Evolutionary conservation across 2,888 invertebrate genomes (phyloP), one percentile per base, ranked within the genome.

Genomic region (Dryomyza anilis): DNA sequence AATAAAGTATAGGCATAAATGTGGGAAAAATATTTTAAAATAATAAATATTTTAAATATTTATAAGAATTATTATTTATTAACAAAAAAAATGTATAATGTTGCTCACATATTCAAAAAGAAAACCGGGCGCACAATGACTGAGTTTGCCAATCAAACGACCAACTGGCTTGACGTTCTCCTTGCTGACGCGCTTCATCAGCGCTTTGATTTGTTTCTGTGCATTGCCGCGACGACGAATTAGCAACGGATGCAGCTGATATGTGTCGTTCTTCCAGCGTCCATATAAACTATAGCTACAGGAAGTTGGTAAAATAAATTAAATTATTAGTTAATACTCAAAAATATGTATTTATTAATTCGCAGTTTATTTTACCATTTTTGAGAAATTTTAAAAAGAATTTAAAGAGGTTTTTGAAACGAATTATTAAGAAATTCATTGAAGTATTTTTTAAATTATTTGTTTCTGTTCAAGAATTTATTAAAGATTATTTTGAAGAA

Each of bases 81-180:
- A n/a, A n/a, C n/a, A 33, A 7, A 50, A 33, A 19, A 16, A 25
- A 21, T 16, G 6, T 50, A 3, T 16, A 56, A 46, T 36, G 1
- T 23, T 43, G 72, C 78, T 76, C 74, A 96, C 95, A 82, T 98
- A 98, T 84, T 99, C 98, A 80, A 99, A 98, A 6, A 99, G 87
- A 75, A 96, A 92, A 8, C 94, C 94, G 0, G 99, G 98, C 48
- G 96, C 94, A 57, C 94, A 95, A 81, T 99, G 98, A 27, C 96
- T 95, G 33, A 98, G 86, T 85, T 99, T 99, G 14, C 98, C 99
- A 70, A 99, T 93, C 55, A 94, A 90, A 66, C 99, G 87, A 0
- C 99, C 99, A 67, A 96, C 93, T 1, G 94, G 95, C 82, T 98
- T 99, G 6, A 98, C 95, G 77, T 97, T 99, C 82, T 99, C 99